These are phyloP conservation scores for Polia nebulosa DNA, from an alignment of 2,888 invertebrate genomes.

Conservation along the genomic window DNA sequence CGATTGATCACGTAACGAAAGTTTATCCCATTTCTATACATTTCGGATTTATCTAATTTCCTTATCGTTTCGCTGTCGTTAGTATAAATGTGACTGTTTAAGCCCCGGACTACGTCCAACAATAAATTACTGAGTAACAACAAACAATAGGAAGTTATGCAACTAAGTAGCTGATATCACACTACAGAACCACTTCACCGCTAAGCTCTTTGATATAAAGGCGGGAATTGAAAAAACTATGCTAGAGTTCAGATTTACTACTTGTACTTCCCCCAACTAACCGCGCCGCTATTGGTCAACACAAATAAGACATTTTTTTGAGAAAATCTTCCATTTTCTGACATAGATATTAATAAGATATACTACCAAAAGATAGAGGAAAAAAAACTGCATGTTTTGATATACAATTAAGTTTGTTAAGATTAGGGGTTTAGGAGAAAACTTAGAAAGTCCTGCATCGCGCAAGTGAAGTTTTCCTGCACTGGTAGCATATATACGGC, in stretches of 20 bases:
- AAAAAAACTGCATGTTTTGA: background rate
- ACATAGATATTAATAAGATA: constrained; percentile 3
- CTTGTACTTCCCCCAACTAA: constrained; percentile 31
- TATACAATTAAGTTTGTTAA: background rate
- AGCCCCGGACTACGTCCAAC: background rate
- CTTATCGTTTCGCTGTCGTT: no score
- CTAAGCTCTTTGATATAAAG: background rate
- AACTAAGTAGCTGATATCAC: constrained; percentile 20
- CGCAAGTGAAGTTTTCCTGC: constrained; percentile 47
- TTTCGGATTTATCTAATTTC: no score
- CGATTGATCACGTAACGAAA: no score
- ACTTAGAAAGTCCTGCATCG: constrained; percentile 35
- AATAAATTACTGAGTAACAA: constrained; percentile 3
- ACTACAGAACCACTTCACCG: constrained; percentile 7
- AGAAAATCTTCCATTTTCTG: constrained; percentile 13
- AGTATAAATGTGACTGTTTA: no score
- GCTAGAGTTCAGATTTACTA: background rate
- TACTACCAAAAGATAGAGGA: background rate
- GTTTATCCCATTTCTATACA: no score
- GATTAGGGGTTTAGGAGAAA: background rate
- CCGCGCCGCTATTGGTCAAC: constrained; percentile 46
- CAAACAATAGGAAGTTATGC: constrained; percentile 18
- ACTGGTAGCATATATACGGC: constrained; percentile 1
- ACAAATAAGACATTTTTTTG: background rate
- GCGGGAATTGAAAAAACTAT: constrained; percentile 10